Evolutionary conservation across 2,888 invertebrate genomes (phyloP), one percentile per base, ranked within the genome.

Genomic region (Conus canariensis): DNA sequence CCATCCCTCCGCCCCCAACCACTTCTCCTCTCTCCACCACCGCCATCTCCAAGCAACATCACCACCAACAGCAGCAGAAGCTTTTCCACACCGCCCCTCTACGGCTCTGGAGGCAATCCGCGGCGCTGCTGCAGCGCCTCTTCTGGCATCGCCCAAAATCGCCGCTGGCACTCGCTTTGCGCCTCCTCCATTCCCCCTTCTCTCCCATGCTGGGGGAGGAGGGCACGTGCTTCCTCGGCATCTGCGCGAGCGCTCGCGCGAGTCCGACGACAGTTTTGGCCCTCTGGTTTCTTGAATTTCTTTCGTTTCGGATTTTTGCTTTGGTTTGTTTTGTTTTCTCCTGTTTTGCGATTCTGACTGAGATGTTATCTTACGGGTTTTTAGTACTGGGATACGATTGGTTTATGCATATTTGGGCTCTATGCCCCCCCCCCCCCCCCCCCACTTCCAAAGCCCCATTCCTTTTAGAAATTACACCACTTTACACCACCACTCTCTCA

Each of bases 191-290:
- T 45, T 45, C 45, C 45, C 45, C 45, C 45, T 0, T 45, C 45
- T 45, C 45, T 45, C 45, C 45, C 77, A 12, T 19, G 5, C 45
- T 14, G 6, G 14, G 80, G 8, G 80, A 45, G 80, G 30, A 30
- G 30, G 80, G 30, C 80, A 80, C 80, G 80, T 19, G 80, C 45
- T 25, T 22, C 14, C 45, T 45, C 30, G 12, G 45, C 45, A 80
- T 45, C 80, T 80, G 80, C 80, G 80, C 30, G 80, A 6, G 80
- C 80, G 80, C 80, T 30, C 45, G 80, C 80, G 80, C 80, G 80
- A 25, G 77, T 22, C 19, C 70, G 70, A 74, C 74, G 10, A n/a
- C n/a, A n/a, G 22, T 74, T 74, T 64, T 74, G 74, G 22, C 8
- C 8, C n/a, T 74, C n/a, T 74, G n/a, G 22, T n/a, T 22, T 22